phyloP scores from a whole-genome alignment of 2,797 vertebrate species.

The Pseudochaenichthys georgianus region DNA sequence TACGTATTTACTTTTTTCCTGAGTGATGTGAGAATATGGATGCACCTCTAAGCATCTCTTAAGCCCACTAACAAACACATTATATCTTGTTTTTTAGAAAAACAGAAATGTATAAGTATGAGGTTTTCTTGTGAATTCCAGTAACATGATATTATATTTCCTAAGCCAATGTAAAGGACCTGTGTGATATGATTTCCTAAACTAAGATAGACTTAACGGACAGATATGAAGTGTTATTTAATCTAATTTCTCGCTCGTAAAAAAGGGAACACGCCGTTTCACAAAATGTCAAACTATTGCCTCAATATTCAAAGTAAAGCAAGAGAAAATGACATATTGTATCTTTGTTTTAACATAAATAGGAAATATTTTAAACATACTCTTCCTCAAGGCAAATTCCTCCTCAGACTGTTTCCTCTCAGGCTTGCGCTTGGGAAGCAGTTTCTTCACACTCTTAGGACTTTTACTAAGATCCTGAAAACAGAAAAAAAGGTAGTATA shows the following conservation, averaged over 20 bases:
- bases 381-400: constrained; percentile 96
- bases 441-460: constrained; percentile 98
- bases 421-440: constrained; percentile 96
- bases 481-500: not conserved
- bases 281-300: not conserved
- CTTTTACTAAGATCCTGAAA: constrained; percentile 98
- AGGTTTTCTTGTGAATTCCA: not conserved
- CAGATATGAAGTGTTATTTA: not conserved
- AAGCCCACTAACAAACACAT: no score
- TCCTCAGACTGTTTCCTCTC: constrained; percentile 98
- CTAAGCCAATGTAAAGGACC: no score
- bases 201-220: not conserved
- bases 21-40: not conserved
- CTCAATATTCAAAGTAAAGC: not conserved
- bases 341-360: not conserved
- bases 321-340: not conserved
- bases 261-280: not conserved
- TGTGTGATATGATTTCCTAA: not conserved
- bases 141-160: not conserved
- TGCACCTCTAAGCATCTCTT: not conserved
- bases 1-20: not conserved
- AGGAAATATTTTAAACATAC: constrained; percentile 79
- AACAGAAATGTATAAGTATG: not conserved
- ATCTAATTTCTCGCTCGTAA: not conserved
- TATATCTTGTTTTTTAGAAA: not conserved